phyloP scores from a whole-genome alignment of 1,140 invertebrate genomes.

The Meloidogyne chitwoodi region DNA sequence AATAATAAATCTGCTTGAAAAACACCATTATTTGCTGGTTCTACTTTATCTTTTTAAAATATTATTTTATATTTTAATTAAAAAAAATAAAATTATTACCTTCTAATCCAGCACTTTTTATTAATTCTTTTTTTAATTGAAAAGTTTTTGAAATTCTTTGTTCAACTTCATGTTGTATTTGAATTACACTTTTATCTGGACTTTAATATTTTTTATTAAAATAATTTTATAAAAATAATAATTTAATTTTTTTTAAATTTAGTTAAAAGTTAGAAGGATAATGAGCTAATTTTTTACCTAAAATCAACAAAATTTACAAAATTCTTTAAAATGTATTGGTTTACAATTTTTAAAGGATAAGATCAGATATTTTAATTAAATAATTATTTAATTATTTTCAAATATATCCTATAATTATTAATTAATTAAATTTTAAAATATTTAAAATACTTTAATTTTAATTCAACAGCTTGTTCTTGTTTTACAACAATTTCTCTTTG shows the following conservation, averaged over 20 bases:
- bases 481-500: background rate
- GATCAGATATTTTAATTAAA: no score
- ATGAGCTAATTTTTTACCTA: no score
- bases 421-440: background rate
- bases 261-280: no score
- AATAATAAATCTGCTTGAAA: constrained; percentile 46
- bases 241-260: no score
- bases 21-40: constrained; percentile 42
- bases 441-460: constrained; percentile 5
- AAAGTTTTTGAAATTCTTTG: constrained; percentile 36
- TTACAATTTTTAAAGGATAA: no score
- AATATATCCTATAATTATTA: background rate
- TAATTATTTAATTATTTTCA: no score
- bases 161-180: constrained; percentile 42
- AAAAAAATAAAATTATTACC: constrained; percentile 19
- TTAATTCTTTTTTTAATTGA: constrained; percentile 42
- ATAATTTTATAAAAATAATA: background rate
- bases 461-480: constrained; percentile 1
- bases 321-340: no score
- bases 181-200: background rate
- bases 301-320: no score
- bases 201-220: background rate
- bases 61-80: background rate
- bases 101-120: constrained; percentile 41
- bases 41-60: constrained; percentile 20